Evolutionary conservation across 2,888 invertebrate genomes (phyloP), one percentile per base, ranked within the genome.

Genomic region (Drosophila prolongata): DNA sequence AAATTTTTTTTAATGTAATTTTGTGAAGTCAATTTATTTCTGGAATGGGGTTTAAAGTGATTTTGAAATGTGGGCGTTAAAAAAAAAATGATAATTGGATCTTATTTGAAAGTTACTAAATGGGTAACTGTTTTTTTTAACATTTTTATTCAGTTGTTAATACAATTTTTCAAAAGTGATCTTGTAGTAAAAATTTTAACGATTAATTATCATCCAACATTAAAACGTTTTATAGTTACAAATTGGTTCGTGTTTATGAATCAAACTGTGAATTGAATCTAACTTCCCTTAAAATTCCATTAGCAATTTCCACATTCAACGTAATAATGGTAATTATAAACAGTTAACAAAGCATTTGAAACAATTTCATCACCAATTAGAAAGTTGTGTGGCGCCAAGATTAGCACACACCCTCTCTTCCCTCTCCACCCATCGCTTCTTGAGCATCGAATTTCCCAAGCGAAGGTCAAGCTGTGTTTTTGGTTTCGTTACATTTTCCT

Each of bases 391-490:
- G 84, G 78, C 80, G 83, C 78, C 61, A 68, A 75, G 43, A 14
- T 24, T 34, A 40, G 40, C 58, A 40, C 52, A 14, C 30, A 43
- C 35, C 24, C 46, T 24, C 43, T 13, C 4, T 13, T 35, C 59
- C 16, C 6, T 16, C 34, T 24, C 19, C 10, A 30, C 11, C 52
- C 24, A 8, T 4, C 10, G 13, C 34, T 37, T 19, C 1, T 6
- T 9, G 59, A 55, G 84, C 76, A 87, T 80, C 80, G 59, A 80
- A 80, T 80, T 87, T 78, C 80, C 66, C 66, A 11, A 75, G 47
- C 76, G 87, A 80, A 80, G 80, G 87, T 80, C 87, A 87, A 84
- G 79, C 79, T 87, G 79, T 71, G 79, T 74, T 66, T 68, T 65
- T 38, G 65, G 68, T 35, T 46, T 65, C n/a, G 43, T 68, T 55